These are phyloP conservation scores for Drosophila cardini DNA, from an alignment of 1,140 invertebrate genomes.

Conservation along the genomic window DNA sequence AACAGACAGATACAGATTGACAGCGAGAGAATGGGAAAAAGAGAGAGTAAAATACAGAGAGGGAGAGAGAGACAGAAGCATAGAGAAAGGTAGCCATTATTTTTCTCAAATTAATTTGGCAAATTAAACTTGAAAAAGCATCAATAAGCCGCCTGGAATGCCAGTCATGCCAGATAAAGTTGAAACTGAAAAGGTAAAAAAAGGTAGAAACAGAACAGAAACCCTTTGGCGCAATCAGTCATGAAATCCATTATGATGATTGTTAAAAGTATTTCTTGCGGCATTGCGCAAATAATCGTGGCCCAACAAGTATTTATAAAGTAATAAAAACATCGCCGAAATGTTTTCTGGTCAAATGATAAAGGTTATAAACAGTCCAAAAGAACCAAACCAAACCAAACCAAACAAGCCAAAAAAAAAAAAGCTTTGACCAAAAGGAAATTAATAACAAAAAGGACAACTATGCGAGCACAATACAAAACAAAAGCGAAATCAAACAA, in stretches of 20 bases:
- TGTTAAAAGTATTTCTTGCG: constrained; percentile 61
- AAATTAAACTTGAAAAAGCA: constrained; percentile 57
- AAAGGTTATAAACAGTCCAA: constrained; percentile 53
- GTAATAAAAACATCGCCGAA: constrained; percentile 76
- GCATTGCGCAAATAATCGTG: constrained; percentile 64
- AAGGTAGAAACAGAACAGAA: constrained; percentile 24
- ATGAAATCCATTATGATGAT: constrained; percentile 50
- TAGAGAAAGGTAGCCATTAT: constrained; percentile 4
- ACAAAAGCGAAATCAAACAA: constrained; percentile 49
- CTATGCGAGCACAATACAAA: constrained; percentile 55
- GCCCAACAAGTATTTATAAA: constrained; percentile 72
- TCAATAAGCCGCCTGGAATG: constrained; percentile 47
- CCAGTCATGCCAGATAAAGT: constrained; percentile 47
- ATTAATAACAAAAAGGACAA: constrained; percentile 76
- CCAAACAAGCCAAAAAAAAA: constrained; percentile 10
- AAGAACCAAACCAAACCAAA: background rate
- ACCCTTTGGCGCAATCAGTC: constrained; percentile 58
- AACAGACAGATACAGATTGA: background rate
- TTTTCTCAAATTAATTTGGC: constrained; percentile 70
- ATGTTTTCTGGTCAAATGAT: constrained; percentile 56
- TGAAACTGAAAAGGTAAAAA: constrained; percentile 40
- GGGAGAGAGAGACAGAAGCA: background rate
- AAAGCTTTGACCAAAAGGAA: constrained; percentile 52
- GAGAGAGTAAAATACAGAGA: background rate
- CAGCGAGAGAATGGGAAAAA: background rate